Conservation (phyloP, 2,113 vertebrate genomes). For the Meles meles region DNA sequence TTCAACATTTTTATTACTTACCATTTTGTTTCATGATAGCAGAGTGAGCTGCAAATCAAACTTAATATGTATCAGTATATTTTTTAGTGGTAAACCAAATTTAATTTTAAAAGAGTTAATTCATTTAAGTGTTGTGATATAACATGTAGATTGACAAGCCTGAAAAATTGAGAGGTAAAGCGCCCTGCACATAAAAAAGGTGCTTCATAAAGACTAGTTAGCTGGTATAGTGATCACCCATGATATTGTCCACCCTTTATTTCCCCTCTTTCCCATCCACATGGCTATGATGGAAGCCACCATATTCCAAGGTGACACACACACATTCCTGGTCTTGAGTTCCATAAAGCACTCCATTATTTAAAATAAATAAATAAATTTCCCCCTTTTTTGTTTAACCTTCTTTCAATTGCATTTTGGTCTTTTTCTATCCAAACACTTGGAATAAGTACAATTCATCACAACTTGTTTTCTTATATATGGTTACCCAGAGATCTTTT, state of each 20-base stretch:
- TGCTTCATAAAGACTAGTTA: constrained; percentile 13
- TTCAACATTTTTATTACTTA: constrained; percentile 52
- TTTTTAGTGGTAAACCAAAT: constrained; percentile 32
- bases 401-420: background rate
- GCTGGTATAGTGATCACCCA: background rate
- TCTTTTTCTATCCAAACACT: background rate
- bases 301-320: background rate
- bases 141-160: background rate
- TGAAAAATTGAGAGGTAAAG: background rate
- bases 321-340: background rate
- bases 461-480: background rate
- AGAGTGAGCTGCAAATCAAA: constrained; percentile 40
- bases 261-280: background rate
- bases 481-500: background rate
- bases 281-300: background rate
- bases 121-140: constrained; percentile 8
- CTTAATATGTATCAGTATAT: constrained; percentile 25
- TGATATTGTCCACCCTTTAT: background rate
- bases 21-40: constrained; percentile 61
- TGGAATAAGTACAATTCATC: background rate
- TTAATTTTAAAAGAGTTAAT: constrained; percentile 47
- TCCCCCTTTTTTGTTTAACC: background rate
- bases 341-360: background rate
- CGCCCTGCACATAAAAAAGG: background rate
- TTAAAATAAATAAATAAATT: background rate